phyloP scores from a whole-genome alignment of 2,113 vertebrate species.

The rabbit (Oryctolagus cuniculus) region mOryCun1.1 NC_091439.1:70095501-70096000 shows the following conservation, averaged over 20 bases:
- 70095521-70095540: not conserved
- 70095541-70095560: not conserved
- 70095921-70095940: slow-evolving; percentile 42
- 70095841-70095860: slow-evolving; percentile 37
- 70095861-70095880: not conserved
- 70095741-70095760: not conserved
- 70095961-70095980: not conserved
- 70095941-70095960: slow-evolving; percentile 63
- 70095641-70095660: not conserved
- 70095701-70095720: not conserved
- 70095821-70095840: not conserved
- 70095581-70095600: not conserved
- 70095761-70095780: not conserved
- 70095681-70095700: not conserved
- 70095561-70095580: not conserved
- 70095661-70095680: slow-evolving; percentile 58
- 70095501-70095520: not conserved
- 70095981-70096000: slow-evolving; percentile 5
- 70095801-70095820: not conserved
- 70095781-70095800: not conserved
- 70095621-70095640: not conserved
- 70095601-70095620: not conserved
- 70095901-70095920: slow-evolving; percentile 27
- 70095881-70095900: slow-evolving; percentile 56
- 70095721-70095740: not conserved